phyloP scores from a whole-genome alignment of 2,113 vertebrate species.

The Psophia crepitans region DNA sequence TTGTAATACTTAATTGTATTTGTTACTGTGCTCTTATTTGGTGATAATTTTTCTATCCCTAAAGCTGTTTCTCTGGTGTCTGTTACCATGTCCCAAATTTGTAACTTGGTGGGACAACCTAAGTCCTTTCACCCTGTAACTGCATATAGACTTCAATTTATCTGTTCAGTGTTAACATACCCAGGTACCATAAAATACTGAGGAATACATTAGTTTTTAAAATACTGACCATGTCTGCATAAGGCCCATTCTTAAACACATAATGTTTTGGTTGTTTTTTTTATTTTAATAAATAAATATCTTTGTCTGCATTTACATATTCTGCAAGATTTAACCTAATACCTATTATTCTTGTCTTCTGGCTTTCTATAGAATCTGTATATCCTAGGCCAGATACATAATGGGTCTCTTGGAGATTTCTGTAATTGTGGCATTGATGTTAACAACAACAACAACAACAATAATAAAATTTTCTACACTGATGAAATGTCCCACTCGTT shows the following conservation, averaged over 20 bases:
- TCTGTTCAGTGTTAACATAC: neutral
- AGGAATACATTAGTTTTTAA: neutral
- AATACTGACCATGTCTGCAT: neutral
- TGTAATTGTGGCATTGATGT: neutral
- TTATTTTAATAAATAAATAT: no score
- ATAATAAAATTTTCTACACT: neutral
- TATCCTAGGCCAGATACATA: neutral
- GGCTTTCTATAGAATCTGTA: neutral
- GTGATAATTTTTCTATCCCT: neutral
- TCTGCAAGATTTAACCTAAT: neutral
- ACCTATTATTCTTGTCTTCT: neutral
- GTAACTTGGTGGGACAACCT: neutral
- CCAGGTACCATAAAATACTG: neutral
- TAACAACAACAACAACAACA: neutral
- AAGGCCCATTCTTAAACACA: neutral
- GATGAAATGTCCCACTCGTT: neutral
- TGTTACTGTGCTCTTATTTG: neutral
- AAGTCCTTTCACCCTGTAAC: neutral
- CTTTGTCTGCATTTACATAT: neutral
- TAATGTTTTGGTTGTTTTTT: no score
- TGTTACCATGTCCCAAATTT: neutral
- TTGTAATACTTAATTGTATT: neutral
- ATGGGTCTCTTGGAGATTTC: neutral
- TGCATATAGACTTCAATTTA: neutral
- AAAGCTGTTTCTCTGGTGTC: neutral